These are phyloP conservation scores for Sylvilagus bachmani DNA, from an alignment of 2,113 vertebrate species.

Conservation along the genomic window DNA sequence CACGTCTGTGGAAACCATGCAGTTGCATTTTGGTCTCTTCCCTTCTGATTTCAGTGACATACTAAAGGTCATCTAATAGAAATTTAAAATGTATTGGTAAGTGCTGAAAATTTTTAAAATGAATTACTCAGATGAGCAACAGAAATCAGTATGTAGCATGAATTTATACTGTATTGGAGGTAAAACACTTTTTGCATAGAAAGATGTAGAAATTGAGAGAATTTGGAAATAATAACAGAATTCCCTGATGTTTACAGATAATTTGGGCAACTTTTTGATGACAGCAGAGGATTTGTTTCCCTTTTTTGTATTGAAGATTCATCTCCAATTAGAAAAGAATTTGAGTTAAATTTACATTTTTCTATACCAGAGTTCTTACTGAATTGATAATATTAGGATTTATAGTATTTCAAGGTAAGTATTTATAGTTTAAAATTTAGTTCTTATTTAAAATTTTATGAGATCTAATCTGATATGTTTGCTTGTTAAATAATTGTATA, in stretches of 20 bases:
- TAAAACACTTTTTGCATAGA: constrained; percentile 44
- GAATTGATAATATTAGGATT: constrained; percentile 63
- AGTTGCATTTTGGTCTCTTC: constrained; percentile 71
- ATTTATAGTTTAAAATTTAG: constrained; percentile 73
- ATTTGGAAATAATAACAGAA: constrained; percentile 52
- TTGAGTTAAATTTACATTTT: constrained; percentile 74
- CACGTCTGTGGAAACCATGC: neutral
- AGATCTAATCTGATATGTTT: constrained; percentile 47
- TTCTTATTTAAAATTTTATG: constrained; percentile 69
- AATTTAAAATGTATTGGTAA: constrained; percentile 52
- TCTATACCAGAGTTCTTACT: constrained; percentile 72
- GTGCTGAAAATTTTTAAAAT: constrained; percentile 60
- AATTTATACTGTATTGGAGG: constrained; percentile 5
- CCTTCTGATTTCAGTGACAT: constrained; percentile 67
- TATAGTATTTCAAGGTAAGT: constrained; percentile 61
- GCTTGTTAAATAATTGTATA: constrained; percentile 59
- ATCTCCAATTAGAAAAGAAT: constrained; percentile 50
- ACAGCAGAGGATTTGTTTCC: neutral
- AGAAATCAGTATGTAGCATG: constrained; percentile 68
- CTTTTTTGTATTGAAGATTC: constrained; percentile 62
- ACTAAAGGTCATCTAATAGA: constrained; percentile 47
- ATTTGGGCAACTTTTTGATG: constrained; percentile 66
- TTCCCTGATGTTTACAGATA: constrained; percentile 64
- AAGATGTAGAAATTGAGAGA: constrained; percentile 59
- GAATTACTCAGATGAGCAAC: constrained; percentile 65